Base-by-base conservation (phyloP, 1,140 invertebrate genomes). In the Camponotus vicinus region DNA sequence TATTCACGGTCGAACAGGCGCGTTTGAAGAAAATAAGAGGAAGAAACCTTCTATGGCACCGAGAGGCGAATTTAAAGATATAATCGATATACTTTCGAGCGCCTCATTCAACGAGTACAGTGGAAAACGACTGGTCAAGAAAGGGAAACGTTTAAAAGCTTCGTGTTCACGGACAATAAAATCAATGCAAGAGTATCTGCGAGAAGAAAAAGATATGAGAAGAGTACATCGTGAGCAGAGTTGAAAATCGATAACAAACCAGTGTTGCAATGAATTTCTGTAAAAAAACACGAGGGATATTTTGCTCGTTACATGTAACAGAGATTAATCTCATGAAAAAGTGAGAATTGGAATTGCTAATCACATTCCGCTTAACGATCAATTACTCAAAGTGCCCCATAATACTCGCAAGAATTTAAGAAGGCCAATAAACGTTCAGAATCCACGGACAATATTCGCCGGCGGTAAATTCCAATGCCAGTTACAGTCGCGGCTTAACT, bases 11-110 rank as follows among this genome's bases (percentile, higher is more conserved):
- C 86, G 76, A 78, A 27, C 57, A 82, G 59, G 37, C 40, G 71
- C 71, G 63, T 76, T 52, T 59, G 63, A 64, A 87, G 83, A 85
- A 88, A 86, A 86, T 88, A 78, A 86, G 32, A 59, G 18, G n/a
- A 69, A 45, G 79, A 34, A 0, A 18, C 59, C 37, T 32, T 27
- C 27, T 27, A 11, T 32, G 79, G 67, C 67, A 40, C 55, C 55
- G 32, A 37, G 55, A 73, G 15, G 18, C 27, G 32, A 88, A 86
- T 59, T 88, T 80, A 34, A 73, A 78, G 32, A 73, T 73, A 86
- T 86, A 86, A 80, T 49, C 66, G 67, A 77, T 59, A 63, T 67
- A 63, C 70, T 69, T 82, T 86, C 79, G 61, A 83, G 18, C 40
- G 52, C 42, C 55, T 3, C 18, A 40, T 27, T 61, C 55, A 18